phyloP scores from a whole-genome alignment of 2,797 vertebrate genomes.

The Bucorvus abyssinicus region DNA sequence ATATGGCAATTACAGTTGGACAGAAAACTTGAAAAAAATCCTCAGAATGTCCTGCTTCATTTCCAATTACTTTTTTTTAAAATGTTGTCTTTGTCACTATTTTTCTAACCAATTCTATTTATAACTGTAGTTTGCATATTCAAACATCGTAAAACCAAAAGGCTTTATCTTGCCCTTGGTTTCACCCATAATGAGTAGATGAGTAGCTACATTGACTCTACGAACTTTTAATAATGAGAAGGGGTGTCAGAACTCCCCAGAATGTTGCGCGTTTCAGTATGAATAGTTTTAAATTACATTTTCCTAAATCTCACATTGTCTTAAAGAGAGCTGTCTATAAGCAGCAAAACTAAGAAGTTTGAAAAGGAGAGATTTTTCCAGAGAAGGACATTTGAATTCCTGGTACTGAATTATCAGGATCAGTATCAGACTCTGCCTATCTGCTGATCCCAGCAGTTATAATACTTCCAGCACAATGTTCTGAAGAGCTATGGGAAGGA shows the following conservation, averaged over 20 bases:
- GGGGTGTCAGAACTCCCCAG: background rate
- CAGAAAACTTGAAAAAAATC: background rate
- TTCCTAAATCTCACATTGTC: background rate
- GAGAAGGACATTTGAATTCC: background rate
- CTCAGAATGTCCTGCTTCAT: background rate
- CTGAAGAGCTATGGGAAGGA: conserved; percentile 52
- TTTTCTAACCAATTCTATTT: conserved; percentile 13
- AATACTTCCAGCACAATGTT: background rate
- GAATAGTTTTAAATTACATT: background rate
- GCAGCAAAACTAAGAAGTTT: background rate
- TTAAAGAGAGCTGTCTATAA: background rate
- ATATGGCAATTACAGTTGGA: conserved; percentile 8
- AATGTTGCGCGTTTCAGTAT: background rate
- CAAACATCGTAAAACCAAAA: background rate
- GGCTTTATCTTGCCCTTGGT: background rate
- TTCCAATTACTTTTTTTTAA: background rate
- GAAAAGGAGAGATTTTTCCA: background rate
- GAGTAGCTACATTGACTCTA: background rate
- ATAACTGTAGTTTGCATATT: background rate
- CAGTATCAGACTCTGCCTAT: background rate
- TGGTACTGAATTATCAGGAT: background rate
- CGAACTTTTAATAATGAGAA: background rate
- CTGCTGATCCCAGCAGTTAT: background rate
- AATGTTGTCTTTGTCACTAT: background rate
- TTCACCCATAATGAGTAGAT: background rate